Conservation (phyloP, 1,140 invertebrate genomes). For the Cylas formicarius region DNA sequence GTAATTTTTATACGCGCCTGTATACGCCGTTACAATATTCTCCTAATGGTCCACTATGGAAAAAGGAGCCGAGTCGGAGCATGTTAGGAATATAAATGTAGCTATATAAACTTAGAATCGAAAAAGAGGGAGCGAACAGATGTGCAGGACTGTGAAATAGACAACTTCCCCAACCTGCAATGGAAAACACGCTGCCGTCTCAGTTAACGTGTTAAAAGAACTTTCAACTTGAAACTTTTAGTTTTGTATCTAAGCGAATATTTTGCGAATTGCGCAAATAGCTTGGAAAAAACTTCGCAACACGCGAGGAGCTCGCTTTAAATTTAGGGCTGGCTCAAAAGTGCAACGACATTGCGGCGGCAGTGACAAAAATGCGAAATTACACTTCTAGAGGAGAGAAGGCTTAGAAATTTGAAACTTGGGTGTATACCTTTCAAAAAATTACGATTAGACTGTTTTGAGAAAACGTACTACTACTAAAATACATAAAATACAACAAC, state of each 20-base stretch:
- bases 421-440: no score
- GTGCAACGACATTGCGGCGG: no score
- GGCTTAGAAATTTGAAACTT: no score
- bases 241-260: not conserved
- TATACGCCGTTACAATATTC: not conserved
- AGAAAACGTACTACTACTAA: no score
- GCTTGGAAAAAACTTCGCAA: not conserved
- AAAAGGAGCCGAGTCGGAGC: not conserved
- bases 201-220: not conserved
- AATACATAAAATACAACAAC: no score
- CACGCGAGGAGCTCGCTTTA: not conserved
- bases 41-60: not conserved
- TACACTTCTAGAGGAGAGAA: no score
- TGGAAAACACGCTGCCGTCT: conserved; percentile 1
- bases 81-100: conserved; percentile 1
- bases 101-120: not conserved
- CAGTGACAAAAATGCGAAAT: no score
- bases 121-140: not conserved
- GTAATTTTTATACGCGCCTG: not conserved
- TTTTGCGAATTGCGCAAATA: not conserved
- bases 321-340: no score
- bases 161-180: not conserved
- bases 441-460: no score
- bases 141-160: conserved; percentile 3
- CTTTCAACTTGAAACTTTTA: not conserved